Base-by-base conservation (phyloP, 2,797 vertebrate species). In the Peromyscus attwateri region DNA sequence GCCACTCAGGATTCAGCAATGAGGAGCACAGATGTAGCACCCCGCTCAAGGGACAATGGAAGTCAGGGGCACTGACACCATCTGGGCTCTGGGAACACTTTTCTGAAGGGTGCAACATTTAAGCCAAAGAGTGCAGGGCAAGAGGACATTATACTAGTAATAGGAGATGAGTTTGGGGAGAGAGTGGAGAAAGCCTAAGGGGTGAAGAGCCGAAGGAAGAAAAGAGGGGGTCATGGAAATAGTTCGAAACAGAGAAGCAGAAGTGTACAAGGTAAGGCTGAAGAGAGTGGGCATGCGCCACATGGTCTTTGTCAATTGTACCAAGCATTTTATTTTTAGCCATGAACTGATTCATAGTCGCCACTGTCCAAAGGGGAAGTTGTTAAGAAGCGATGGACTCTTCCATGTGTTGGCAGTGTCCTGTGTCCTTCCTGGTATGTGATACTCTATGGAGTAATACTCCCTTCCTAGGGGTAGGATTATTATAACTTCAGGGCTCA, bases 271-370 rank as follows among this genome's bases (percentile, higher is more conserved):
- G 64, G 76, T 29, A 57, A 87, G 37, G 19, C 70, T 75, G 31
- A 40, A 87, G 80, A 49, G 87, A 14, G 40, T 60, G 68, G 40
- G 57, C 5, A 2, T 9, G 68, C 31, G 40, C 49, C 43, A 64
- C 1, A 21, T 8, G 55, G 9, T 5, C 31, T 37, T 91, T 81
- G 40, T n/a, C 60, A 71, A 81, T 52, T 34, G 17, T 70, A 37
- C n/a, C 49, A 40, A 85, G 13, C 25, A 89, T 83, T 91, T 95
- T 46, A 92, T 76, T 92, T 95, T 84, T 80, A 75, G 19, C 31
- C 29, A 64, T 29, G 49, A 16, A 3, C 12, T 75, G 57, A n/a
- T 75, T 89, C 16, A 16, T n/a, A 73, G 52, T 52, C 37, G 7
- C 8, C 13, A 52, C 21, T 70, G 64, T n/a, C 68, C 66, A 66